These are phyloP conservation scores for Rostratula benghalensis DNA, from an alignment of 2,113 vertebrate genomes.

Conservation along the genomic window DNA sequence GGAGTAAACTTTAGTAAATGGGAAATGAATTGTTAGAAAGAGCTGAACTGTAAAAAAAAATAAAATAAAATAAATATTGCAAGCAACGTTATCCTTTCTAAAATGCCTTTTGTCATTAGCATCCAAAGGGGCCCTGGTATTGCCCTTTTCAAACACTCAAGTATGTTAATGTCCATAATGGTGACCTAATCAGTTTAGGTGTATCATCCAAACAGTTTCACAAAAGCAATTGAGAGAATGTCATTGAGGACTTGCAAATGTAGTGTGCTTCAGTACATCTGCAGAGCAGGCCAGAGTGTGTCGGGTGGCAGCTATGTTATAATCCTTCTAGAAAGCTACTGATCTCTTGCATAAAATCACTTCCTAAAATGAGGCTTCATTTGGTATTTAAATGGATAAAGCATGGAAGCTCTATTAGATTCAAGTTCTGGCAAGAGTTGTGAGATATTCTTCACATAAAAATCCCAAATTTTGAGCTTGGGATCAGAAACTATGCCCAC, in stretches of 20 bases:
- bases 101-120: slow-evolving; percentile 59
- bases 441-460: neutral
- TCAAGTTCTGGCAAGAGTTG: neutral
- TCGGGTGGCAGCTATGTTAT: neutral
- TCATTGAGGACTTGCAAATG: slow-evolving; percentile 28
- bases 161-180: slow-evolving; percentile 56
- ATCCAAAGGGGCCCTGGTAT: neutral
- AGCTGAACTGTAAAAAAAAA: neutral
- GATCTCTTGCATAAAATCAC: neutral
- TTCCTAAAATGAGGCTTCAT: neutral
- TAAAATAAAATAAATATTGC: neutral
- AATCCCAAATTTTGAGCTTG: neutral
- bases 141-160: slow-evolving; percentile 47
- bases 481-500: neutral
- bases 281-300: neutral
- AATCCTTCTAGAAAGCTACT: neutral
- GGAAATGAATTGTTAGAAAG: slow-evolving; percentile 34
- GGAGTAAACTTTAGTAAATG: neutral
- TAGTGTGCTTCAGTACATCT: slow-evolving; percentile 17
- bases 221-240: neutral
- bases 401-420: neutral
- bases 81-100: slow-evolving; percentile 41
- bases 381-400: neutral
- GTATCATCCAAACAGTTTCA: slow-evolving; percentile 36
- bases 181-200: slow-evolving; percentile 55